Conservation (phyloP, 2,113 vertebrate genomes). For the Leucopsar rothschildi region DNA sequence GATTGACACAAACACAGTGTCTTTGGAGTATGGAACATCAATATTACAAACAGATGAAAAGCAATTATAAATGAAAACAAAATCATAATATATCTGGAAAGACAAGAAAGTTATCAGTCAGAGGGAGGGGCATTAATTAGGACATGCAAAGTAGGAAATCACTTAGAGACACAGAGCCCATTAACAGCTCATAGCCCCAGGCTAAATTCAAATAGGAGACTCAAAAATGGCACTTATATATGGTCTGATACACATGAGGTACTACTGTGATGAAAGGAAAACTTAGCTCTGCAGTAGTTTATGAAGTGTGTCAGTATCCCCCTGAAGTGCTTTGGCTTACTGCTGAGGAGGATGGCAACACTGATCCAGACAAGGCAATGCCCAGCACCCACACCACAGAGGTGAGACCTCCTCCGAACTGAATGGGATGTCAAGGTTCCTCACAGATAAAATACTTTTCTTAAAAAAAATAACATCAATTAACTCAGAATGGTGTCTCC, state of each 20-base stretch:
- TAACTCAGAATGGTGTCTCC: neutral
- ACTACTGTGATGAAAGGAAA: neutral
- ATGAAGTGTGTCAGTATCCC: neutral
- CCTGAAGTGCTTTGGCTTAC: neutral
- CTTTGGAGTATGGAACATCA: neutral
- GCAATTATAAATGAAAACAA: conserved; percentile 2
- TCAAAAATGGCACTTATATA: neutral
- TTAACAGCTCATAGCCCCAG: conserved; percentile 8
- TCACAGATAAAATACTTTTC: neutral
- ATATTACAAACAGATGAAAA: conserved; percentile 4
- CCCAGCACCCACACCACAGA: neutral
- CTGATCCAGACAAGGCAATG: neutral
- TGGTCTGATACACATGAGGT: neutral
- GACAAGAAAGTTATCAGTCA: neutral
- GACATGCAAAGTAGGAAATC: conserved; percentile 24
- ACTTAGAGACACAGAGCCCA: conserved; percentile 34
- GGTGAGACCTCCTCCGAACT: neutral
- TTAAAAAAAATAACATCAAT: neutral
- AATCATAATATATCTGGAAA: neutral
- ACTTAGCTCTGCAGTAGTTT: neutral
- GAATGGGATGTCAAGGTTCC: neutral
- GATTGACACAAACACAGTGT: neutral
- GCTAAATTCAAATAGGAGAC: conserved; percentile 4
- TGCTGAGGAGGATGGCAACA: neutral
- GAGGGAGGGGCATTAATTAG: conserved; percentile 45